Percentiles rank a stretch among this genome's conserved stretches.
Conservation (phyloP, 2,888 invertebrate species). For the Scaptomyza reducta region DNA sequence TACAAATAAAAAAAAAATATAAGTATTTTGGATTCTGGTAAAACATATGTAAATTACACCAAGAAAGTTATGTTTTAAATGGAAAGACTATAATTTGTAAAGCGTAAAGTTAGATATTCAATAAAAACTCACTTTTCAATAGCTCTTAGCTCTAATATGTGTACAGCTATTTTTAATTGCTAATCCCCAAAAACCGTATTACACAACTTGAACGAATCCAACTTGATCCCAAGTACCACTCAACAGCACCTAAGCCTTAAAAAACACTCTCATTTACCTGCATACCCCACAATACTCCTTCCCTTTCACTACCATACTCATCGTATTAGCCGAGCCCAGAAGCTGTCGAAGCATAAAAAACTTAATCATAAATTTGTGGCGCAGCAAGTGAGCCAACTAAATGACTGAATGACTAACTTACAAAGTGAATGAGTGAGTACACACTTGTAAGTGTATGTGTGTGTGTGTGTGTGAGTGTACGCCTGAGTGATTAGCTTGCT, state of each 20-base stretch:
- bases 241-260: background rate
- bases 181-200: background rate
- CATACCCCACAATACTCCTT: background rate
- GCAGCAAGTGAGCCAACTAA: constrained; percentile 41
- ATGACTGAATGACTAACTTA: constrained; percentile 44
- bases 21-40: too few species aligned
- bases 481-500: constrained; percentile 60
- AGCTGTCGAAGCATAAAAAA: constrained; percentile 73
- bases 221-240: background rate
- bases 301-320: background rate
- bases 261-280: constrained; percentile 7
- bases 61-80: too few species aligned
- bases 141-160: background rate
- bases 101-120: too few species aligned
- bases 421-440: constrained; percentile 13
- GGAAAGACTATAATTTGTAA: too few species aligned
- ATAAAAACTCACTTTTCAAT: too few species aligned
- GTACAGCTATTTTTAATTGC: background rate
- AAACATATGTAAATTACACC: too few species aligned
- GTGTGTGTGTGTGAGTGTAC: constrained; percentile 12
- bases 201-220: background rate
- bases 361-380: constrained; percentile 67
- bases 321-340: constrained; percentile 38
- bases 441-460: background rate
- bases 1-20: too few species aligned